These are phyloP conservation scores for Corythoichthys intestinalis DNA, from an alignment of 2,113 vertebrate genomes.

Conservation along the genomic window DNA sequence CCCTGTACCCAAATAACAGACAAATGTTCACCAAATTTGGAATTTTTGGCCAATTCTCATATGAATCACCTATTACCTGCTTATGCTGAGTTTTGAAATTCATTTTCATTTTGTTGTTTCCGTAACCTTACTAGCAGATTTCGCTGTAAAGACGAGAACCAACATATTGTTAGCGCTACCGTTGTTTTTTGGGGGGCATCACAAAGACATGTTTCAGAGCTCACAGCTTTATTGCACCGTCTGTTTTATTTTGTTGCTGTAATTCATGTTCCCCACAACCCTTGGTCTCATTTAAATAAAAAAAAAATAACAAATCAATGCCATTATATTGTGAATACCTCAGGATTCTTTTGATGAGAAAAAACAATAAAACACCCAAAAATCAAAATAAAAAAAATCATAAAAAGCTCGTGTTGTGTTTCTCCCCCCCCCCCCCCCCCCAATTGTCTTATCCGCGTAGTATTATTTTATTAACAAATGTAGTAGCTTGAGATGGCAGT, in stretches of 20 bases:
- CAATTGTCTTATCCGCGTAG: too few species aligned
- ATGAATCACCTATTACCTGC: not conserved
- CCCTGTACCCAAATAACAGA: conserved; percentile 29
- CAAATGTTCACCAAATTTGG: not conserved
- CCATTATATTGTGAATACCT: conserved; percentile 85
- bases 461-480: too few species aligned
- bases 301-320: conserved; percentile 62
- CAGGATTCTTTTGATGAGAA: conserved; percentile 77
- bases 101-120: not conserved
- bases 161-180: not conserved
- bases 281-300: conserved; percentile 64
- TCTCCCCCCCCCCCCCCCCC: too few species aligned
- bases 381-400: conserved; percentile 72
- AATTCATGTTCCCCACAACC: conserved; percentile 36
- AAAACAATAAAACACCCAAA: conserved; percentile 73
- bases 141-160: not conserved
- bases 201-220: conserved; percentile 34
- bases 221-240: conserved; percentile 52
- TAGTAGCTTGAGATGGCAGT: too few species aligned
- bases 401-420: conserved; percentile 37
- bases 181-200: conserved; percentile 14
- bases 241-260: conserved; percentile 30
- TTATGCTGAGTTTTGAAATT: conserved; percentile 7
- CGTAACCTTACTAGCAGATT: not conserved
- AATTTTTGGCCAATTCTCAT: not conserved